Conservation (phyloP, 2,888 invertebrate genomes). For the Andrena minutula region DNA sequence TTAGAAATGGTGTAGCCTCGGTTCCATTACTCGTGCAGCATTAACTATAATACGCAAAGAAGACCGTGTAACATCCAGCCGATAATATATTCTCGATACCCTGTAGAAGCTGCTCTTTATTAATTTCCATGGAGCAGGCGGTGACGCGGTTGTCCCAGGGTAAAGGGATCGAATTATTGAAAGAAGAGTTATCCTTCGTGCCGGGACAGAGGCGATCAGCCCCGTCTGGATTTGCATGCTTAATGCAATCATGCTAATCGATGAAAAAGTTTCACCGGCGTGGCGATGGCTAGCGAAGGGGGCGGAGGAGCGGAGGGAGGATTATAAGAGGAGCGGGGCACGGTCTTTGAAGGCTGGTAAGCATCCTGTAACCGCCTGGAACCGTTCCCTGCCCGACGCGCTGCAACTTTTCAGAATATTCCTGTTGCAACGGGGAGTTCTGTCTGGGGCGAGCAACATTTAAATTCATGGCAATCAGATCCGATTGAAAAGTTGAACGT, state of each 20-base stretch:
- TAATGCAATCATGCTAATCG: conserved; percentile 72
- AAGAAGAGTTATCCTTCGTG: conserved; percentile 39
- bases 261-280: conserved; percentile 63
- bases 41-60: conserved; percentile 10
- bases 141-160: conserved; percentile 2
- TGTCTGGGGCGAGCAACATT: conserved; percentile 58
- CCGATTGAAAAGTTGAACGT: conserved; percentile 73
- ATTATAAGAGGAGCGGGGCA: conserved; percentile 30
- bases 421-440: conserved; percentile 35
- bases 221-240: conserved; percentile 64
- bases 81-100: conserved; percentile 1
- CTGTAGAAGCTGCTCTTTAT: not conserved
- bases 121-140: conserved; percentile 24
- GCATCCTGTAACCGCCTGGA: conserved; percentile 52
- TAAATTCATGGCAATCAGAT: conserved; percentile 71
- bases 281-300: conserved; percentile 1
- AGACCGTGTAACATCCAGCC: not conserved
- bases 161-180: conserved; percentile 47
- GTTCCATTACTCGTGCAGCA: not conserved
- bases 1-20: not conserved
- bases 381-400: conserved; percentile 20
- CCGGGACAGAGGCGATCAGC: conserved; percentile 47
- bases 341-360: conserved; percentile 40
- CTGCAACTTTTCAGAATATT: conserved; percentile 58
- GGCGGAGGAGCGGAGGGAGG: conserved; percentile 11